phyloP scores from a whole-genome alignment of 1,140 invertebrate genomes.

The Ceratosolen fusciceps region DNA sequence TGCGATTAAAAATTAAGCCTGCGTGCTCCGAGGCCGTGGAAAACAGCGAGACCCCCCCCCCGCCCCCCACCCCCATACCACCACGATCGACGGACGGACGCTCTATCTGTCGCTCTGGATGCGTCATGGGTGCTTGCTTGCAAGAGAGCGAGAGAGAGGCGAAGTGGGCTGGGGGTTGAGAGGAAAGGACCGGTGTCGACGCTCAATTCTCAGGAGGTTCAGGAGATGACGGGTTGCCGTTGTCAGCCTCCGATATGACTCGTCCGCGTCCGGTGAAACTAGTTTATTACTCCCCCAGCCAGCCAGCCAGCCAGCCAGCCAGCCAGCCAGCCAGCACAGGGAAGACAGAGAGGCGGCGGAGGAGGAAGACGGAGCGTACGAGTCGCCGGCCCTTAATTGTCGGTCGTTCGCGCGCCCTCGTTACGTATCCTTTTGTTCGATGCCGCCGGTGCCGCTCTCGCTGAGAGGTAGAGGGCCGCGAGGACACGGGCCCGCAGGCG shows the following conservation, averaged over 20 bases:
- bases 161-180: background rate
- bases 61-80: too few relatives aligned
- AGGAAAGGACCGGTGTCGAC: constrained; percentile 51
- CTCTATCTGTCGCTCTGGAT: too few relatives aligned
- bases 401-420: constrained; percentile 51
- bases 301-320: too few relatives aligned
- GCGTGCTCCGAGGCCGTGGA: background rate
- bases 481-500: background rate
- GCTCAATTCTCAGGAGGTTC: constrained; percentile 67
- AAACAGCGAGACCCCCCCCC: too few relatives aligned
- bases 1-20: background rate
- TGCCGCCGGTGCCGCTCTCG: background rate
- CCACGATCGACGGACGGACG: too few relatives aligned
- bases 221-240: constrained; percentile 61
- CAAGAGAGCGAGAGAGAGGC: too few relatives aligned
- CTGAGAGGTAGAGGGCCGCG: background rate
- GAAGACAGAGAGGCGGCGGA: too few relatives aligned
- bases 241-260: constrained; percentile 59
- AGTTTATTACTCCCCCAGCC: constrained; percentile 56
- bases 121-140: too few relatives aligned
- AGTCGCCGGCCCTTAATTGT: constrained; percentile 61
- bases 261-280: constrained; percentile 50
- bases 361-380: too few relatives aligned
- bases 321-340: constrained; percentile 27
- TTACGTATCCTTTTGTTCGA: constrained; percentile 23